phyloP scores from a whole-genome alignment of 2,888 invertebrate species.

The Branchipolynoe longqiensis region DNA sequence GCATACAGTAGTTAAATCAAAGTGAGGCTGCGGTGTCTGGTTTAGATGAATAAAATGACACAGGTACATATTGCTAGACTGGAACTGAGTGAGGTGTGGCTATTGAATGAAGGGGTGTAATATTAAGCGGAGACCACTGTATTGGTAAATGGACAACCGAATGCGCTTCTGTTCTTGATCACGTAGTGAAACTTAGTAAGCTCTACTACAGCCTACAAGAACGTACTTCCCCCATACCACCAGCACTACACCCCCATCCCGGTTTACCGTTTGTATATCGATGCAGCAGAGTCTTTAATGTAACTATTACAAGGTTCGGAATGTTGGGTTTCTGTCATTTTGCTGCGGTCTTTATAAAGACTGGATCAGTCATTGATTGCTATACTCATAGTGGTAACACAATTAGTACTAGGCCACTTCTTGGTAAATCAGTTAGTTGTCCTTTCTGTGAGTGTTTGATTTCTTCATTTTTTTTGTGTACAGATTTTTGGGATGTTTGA shows the following conservation, averaged over 20 bases:
- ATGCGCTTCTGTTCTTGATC: too few relatives aligned
- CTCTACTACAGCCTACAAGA: constrained; percentile 16
- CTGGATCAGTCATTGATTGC: constrained; percentile 31
- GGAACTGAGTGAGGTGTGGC: too few relatives aligned
- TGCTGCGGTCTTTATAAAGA: not conserved
- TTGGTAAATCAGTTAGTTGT: constrained; percentile 28
- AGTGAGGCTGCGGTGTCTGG: too few relatives aligned
- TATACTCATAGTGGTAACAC: constrained; percentile 47
- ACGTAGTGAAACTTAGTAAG: too few relatives aligned
- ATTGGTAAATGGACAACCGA: too few relatives aligned
- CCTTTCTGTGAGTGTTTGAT: constrained; percentile 40
- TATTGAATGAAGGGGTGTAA: too few relatives aligned
- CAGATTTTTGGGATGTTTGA: constrained; percentile 44
- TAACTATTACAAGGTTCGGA: constrained; percentile 3
- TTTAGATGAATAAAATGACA: too few relatives aligned
- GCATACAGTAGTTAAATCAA: too few relatives aligned
- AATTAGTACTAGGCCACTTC: not conserved
- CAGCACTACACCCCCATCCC: too few relatives aligned
- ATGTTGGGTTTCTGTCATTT: constrained; percentile 41
- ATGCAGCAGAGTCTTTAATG: constrained; percentile 9
- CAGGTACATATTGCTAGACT: too few relatives aligned
- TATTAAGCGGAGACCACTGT: too few relatives aligned
- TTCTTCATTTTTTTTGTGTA: constrained; percentile 35
- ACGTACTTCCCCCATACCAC: too few relatives aligned
- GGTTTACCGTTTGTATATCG: not conserved